Evolutionary conservation across 2,113 vertebrate genomes (phyloP).

Genomic region (Rhinichthys klamathensis): DNA sequence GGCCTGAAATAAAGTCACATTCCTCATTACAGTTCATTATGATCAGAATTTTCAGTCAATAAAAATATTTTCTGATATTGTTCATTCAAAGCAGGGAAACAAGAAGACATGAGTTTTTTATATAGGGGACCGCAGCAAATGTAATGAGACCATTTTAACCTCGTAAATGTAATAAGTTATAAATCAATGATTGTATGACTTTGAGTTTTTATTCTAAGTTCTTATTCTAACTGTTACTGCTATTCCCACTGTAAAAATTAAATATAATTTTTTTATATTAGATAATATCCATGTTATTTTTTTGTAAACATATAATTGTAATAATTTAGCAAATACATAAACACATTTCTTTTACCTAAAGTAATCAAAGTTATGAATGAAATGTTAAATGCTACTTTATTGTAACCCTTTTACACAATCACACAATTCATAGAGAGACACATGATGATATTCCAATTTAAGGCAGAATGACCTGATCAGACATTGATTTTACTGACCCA

Average conservation of each 20-base stretch:
- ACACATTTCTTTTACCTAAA: background rate
- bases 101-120: background rate
- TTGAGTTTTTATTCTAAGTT: too few species aligned
- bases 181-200: background rate
- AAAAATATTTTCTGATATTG: background rate
- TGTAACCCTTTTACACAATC: background rate
- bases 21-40: background rate
- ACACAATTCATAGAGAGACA: background rate
- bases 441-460: background rate
- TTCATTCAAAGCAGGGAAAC: background rate
- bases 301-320: background rate
- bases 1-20: slow-evolving; percentile 45
- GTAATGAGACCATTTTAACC: background rate
- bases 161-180: background rate
- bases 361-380: background rate
- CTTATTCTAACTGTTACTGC: background rate
- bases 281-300: too few species aligned
- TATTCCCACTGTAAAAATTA: background rate
- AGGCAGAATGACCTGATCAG: background rate
- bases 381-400: background rate
- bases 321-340: background rate
- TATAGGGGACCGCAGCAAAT: background rate
- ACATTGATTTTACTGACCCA: background rate
- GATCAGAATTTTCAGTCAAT: background rate
- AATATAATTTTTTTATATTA: too few species aligned